Evolutionary conservation across 1,140 invertebrate species (phyloP).

Genomic region (Bombus turneri): DNA sequence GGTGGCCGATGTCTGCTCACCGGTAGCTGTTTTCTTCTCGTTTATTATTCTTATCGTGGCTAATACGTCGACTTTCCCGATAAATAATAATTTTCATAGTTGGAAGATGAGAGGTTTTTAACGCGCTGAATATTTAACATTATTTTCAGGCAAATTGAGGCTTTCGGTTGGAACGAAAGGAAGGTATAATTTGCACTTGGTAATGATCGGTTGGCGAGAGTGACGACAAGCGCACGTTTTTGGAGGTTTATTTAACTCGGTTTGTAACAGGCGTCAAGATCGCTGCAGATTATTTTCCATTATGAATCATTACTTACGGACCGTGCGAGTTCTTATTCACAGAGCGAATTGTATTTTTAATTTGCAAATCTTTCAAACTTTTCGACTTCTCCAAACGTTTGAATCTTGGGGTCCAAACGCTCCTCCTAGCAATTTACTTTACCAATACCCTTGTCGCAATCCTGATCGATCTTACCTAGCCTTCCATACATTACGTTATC

Average conservation of each 20-base stretch:
- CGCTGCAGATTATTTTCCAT: not conserved
- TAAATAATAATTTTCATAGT: conserved; percentile 28
- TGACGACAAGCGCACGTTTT: not conserved
- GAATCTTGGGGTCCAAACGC: no score
- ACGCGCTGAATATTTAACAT: not conserved
- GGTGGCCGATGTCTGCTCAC: not conserved
- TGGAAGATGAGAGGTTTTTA: not conserved
- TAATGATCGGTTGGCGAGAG: not conserved
- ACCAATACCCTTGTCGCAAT: no score
- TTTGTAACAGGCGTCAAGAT: not conserved
- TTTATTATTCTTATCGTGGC: not conserved
- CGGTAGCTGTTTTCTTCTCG: not conserved
- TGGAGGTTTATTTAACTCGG: not conserved
- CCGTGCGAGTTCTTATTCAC: no score
- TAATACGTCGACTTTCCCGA: no score
- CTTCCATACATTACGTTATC: no score
- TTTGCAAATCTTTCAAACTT: not conserved
- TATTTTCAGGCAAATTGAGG: not conserved
- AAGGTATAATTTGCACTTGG: not conserved
- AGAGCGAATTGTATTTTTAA: not conserved
- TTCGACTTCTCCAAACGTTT: not conserved
- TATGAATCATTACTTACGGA: no score
- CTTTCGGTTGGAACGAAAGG: not conserved
- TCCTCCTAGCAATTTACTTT: no score
- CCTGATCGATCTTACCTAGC: no score